Evolutionary conservation across 2,113 vertebrate species (phyloP), one percentile per base, ranked within the genome.

Genomic region (Petromus typicus): DNA sequence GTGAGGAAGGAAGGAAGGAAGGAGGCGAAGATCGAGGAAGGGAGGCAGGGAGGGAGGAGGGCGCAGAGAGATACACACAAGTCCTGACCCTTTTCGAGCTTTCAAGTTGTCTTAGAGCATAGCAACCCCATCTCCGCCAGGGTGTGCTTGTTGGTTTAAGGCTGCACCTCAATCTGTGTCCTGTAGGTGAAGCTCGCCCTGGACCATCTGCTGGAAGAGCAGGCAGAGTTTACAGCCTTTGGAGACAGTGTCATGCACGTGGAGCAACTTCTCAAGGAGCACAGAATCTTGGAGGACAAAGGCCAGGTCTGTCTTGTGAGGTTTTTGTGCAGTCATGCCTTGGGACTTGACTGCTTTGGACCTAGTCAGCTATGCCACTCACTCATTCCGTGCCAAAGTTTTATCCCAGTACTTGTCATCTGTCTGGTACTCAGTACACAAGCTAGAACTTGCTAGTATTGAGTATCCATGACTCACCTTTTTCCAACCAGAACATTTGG

Each of bases 101-200:
- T 94, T 80, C 18, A 9, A 37, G 11, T 95, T 88, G 40, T 64
- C 79, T 86, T 37, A n/a, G 23, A 63, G 18, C 75, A 45, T n/a
- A 23, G 27, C 51, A 75, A 34, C 56, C n/a, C 7, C 61, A 2
- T 59, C 17, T 51, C 27, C 89, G 30, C 57, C 73, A 32, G 20
- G 51, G 7, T 5, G 40, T 56, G 27, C 66, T 22, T 18, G 12
- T 8, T 37, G 71, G 54, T 69, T 95, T 54, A 69, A 63, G 40
- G 83, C 67, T 59, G 63, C n/a, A 37, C 32, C 63, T 20, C 63
- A 61, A 18, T 83, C 40, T 63, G 13, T 96, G 79, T 96, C 59
- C 81, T 97, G 27, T 92, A 99, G 99, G 98, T 99, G 45, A 99
- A 99, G 98, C 97, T 99, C 63, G 97, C 97, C 56, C 95, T 99